Evolutionary conservation across 2,113 vertebrate species (phyloP), one percentile per base, ranked within the genome.

Genomic region (Elephantulus edwardii): DNA sequence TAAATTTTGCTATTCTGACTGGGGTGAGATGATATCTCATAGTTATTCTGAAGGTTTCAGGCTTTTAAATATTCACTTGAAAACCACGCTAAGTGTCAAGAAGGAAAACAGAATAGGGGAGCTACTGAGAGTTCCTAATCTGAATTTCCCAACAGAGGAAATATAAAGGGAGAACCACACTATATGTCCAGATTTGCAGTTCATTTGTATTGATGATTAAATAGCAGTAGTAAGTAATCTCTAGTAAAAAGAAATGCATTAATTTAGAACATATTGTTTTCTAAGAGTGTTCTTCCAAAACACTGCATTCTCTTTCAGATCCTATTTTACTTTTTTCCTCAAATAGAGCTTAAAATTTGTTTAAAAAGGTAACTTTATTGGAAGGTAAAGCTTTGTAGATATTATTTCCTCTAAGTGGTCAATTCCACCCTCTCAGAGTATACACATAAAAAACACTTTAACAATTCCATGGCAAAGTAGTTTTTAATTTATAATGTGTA

Each of bases 261-360:
- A 64, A 44, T 28, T 83, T 40, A 89, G 33, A 68, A 42, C 2
- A 5, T 10, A 14, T 1, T 81, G 40, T 64, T 81, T 91, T 78
- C 71, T 8, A 87, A 38, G 50, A 9, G 0, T 83, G 46, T 76
- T 86, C 56, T 92, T 91, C 52, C 30, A 91, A 22, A 84, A 58
- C 14, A 9, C 68, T 86, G 4, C 70, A 50, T 72, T 56, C 16
- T 70, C 38, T 66, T 82, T 91, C 44, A 60, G 14, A 19, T 86
- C 52, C 26, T 66, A 11, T 30, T 82, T 80, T 30, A 70, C 13
- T 3, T 74, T 84, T 81, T 84, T 44, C 42, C 86, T 50, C 44
- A 75, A 62, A 6, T 38, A 76, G 46, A 87, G 20, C 30, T 92
- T 79, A 80, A 50, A 62, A 38, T 93, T 76, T 86, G 56, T 90